A percentile compares a stretch with the other conserved stretches of the same genome.
phyloP scores from a whole-genome alignment of 2,888 invertebrate species.

The Clistopyga incitator region DNA sequence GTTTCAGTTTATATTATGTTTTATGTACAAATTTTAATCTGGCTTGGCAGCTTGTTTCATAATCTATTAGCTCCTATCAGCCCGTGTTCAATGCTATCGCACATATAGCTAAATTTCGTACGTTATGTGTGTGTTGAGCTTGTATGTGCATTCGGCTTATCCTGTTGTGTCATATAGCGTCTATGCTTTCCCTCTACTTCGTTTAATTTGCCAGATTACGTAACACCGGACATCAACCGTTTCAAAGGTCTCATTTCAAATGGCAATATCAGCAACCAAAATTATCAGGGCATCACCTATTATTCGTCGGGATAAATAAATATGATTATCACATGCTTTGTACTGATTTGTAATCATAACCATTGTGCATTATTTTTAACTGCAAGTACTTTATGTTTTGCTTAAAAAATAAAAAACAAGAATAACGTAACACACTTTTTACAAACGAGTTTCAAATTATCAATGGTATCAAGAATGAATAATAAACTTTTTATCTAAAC shows the following conservation, averaged over 20 bases:
- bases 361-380: too few species aligned
- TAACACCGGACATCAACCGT: neutral
- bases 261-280: neutral
- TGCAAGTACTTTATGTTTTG: neutral
- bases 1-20: neutral
- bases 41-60: constrained; percentile 14
- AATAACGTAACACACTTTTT: too few species aligned
- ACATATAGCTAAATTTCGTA: neutral
- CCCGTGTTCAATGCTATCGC: constrained; percentile 7
- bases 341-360: neutral
- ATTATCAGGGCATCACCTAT: neutral
- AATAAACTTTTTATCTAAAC: too few species aligned
- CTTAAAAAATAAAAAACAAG: too few species aligned
- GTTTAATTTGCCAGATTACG: constrained; percentile 21
- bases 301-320: neutral
- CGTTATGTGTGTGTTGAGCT: neutral
- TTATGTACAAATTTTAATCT: constrained; percentile 27
- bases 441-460: too few species aligned
- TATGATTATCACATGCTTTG: neutral
- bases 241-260: constrained; percentile 6
- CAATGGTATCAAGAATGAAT: too few species aligned
- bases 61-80: constrained; percentile 31
- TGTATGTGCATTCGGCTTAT: neutral
- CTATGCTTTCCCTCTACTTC: neutral
- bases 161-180: neutral